Conservation (phyloP, 2,888 invertebrate genomes). For the Prenolepis imparis region DNA sequence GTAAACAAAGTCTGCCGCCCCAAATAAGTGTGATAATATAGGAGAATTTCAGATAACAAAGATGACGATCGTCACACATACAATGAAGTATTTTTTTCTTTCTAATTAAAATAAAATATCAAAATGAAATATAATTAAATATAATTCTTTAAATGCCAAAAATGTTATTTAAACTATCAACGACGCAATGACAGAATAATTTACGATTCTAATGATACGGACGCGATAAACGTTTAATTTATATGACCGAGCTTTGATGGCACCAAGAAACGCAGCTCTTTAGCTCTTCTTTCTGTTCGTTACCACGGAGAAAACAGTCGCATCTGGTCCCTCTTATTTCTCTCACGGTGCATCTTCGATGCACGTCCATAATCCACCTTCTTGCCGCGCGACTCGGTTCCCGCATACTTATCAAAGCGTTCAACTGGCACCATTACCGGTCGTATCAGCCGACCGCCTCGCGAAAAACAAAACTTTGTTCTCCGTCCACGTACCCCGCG, state of each 20-base stretch:
- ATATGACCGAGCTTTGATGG: neutral
- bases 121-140: neutral
- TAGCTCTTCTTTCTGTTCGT: neutral
- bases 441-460: neutral
- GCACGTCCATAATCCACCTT: constrained; percentile 7
- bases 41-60: neutral
- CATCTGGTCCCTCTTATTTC: neutral
- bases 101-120: no score
- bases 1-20: constrained; percentile 50
- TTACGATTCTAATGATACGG: neutral
- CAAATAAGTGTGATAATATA: neutral
- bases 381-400: neutral
- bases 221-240: neutral
- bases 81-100: neutral
- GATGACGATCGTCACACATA: neutral
- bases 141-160: neutral
- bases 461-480: constrained; percentile 40
- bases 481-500: constrained; percentile 31
- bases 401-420: neutral
- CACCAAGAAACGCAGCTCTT: neutral
- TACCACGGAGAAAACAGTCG: neutral
- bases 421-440: neutral
- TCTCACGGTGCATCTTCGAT: constrained; percentile 14
- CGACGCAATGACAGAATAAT: neutral
- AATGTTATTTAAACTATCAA: neutral